Conservation (phyloP, 2,113 vertebrate genomes). For the Chamaea fasciata region DNA sequence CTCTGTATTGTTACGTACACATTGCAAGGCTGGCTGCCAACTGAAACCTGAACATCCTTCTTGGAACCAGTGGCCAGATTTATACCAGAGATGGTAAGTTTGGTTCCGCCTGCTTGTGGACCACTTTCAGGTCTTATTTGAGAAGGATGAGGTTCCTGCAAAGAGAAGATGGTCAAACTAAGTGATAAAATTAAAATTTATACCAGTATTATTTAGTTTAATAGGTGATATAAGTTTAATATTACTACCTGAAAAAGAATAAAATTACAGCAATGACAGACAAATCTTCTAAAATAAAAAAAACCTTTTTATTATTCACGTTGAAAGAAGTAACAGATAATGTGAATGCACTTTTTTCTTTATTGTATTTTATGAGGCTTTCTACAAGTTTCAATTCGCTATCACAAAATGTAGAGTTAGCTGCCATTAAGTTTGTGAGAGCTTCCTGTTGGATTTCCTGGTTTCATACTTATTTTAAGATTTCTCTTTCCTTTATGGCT, state of each 20-base stretch:
- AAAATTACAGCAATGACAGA: not conserved
- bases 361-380: not conserved
- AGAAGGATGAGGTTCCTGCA: constrained; percentile 79
- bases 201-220: not conserved
- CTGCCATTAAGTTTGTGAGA: not conserved
- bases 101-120: constrained; percentile 85
- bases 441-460: not conserved
- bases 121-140: constrained; percentile 76
- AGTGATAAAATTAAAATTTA: not conserved
- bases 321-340: not conserved
- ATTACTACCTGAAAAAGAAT: not conserved
- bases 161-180: not conserved
- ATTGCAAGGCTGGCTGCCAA: constrained; percentile 77
- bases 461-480: not conserved
- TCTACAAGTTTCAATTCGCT: not conserved
- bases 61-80: constrained; percentile 83
- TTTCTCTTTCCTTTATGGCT: not conserved
- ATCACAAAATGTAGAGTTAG: not conserved
- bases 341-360: not conserved
- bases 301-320: not conserved
- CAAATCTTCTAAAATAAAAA: not conserved
- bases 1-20: constrained; percentile 76
- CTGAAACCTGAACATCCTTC: constrained; percentile 79
- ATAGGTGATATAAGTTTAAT: not conserved
- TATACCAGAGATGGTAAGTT: constrained; percentile 81